phyloP scores from a whole-genome alignment of 2,888 invertebrate genomes.

The Taenaris catops region DNA sequence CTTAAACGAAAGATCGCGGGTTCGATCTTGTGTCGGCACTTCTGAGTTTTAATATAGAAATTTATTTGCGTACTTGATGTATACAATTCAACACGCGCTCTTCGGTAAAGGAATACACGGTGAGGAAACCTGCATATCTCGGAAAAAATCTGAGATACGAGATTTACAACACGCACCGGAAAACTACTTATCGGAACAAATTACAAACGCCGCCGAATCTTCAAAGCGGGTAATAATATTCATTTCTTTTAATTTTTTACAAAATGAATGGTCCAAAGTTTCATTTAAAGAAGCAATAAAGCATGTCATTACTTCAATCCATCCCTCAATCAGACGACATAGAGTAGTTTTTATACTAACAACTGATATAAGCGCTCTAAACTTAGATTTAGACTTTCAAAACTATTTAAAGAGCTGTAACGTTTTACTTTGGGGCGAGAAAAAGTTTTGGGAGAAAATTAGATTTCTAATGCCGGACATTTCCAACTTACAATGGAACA shows the following conservation, averaged over 20 bases:
- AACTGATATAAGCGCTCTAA: slow-evolving; percentile 84
- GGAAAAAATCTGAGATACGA: no score
- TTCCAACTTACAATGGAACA: slow-evolving; percentile 82
- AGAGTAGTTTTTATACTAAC: slow-evolving; percentile 78
- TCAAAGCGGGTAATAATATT: slow-evolving; percentile 87
- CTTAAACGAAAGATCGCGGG: no score
- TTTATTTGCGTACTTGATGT: no score
- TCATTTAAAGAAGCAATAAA: slow-evolving; percentile 91
- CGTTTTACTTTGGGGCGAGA: slow-evolving; percentile 89
- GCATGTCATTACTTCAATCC: slow-evolving; percentile 82
- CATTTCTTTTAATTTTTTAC: slow-evolving; percentile 89
- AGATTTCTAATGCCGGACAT: slow-evolving; percentile 90
- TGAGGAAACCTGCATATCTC: no score
- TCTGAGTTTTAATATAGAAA: no score
- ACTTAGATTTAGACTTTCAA: slow-evolving; percentile 88
- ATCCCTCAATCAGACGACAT: slow-evolving; percentile 82
- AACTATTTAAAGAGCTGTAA: slow-evolving; percentile 85
- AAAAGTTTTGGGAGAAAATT: slow-evolving; percentile 94
- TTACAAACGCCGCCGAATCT: slow-evolving; percentile 81
- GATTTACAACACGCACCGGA: slow-evolving; percentile 81
- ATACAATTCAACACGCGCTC: no score
- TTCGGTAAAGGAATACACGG: no score
- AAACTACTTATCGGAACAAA: slow-evolving; percentile 81
- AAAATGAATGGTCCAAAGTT: slow-evolving; percentile 90
- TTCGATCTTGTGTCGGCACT: no score